Evolutionary conservation across 1,140 invertebrate species (phyloP).

Genomic region (Phthorimaea operculella): DNA sequence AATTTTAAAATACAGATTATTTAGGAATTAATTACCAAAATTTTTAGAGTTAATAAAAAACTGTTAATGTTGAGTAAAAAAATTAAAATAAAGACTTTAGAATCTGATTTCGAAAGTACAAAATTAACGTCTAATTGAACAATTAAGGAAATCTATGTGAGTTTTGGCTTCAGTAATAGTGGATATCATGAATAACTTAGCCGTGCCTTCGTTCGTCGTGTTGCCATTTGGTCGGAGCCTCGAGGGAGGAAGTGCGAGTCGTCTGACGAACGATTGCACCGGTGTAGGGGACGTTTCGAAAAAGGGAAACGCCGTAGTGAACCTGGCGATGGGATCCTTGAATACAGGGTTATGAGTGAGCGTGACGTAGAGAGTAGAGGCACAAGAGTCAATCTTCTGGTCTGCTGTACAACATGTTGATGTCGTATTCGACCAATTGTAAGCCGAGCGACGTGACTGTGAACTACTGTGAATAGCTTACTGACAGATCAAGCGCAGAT

Average conservation of each 20-base stretch:
- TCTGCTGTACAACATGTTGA: neutral
- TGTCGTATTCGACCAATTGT: neutral
- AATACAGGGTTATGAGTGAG: constrained; percentile 38
- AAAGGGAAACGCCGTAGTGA: neutral
- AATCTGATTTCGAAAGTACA: constrained; percentile 66
- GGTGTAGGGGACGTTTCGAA: neutral
- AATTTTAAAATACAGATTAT: constrained; percentile 63
- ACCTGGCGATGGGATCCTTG: constrained; percentile 15
- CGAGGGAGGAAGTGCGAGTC: neutral
- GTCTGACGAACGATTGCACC: neutral
- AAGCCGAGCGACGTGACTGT: neutral
- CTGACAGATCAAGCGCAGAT: neutral
- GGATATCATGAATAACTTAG: constrained; percentile 48
- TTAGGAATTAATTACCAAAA: constrained; percentile 58
- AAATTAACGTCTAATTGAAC: constrained; percentile 58
- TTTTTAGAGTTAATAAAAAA: constrained; percentile 47
- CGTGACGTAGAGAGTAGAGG: constrained; percentile 24
- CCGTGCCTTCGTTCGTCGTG: constrained; percentile 60
- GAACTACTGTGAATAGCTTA: neutral
- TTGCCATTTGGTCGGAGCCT: neutral
- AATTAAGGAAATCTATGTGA: constrained; percentile 59
- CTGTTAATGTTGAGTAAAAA: constrained; percentile 58
- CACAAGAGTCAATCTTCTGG: constrained; percentile 16
- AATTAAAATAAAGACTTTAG: constrained; percentile 61
- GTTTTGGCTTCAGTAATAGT: constrained; percentile 53